Base-by-base conservation (phyloP, 2,888 invertebrate species). In the Thalpophila matura region DNA sequence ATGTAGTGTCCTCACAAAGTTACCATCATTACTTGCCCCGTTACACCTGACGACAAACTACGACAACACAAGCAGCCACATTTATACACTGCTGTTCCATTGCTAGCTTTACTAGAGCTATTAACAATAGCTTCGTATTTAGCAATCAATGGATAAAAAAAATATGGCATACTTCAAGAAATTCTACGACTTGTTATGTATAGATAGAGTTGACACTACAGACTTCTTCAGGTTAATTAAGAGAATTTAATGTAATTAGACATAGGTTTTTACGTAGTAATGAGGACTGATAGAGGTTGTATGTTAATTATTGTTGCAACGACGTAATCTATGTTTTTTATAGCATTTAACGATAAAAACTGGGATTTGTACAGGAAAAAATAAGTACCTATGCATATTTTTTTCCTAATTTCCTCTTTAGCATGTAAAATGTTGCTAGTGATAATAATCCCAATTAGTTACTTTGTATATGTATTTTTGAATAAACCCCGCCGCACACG, bases 161-260 rank as follows among this genome's bases (percentile, higher is more conserved):
- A 0, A 1, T 3, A 16, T 7, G 2, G 16, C 47, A 31, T 9
- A n/a, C 12, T 14, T 14, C 45, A 6, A 5, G 1, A 4, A 2
- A 20, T 2, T 46, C 4, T 7, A 1, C 20, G 14, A 49, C 26
- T 20, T 20, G 49, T 18, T 35, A 33, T 35, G 33, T 42, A 35
- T 31, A 20, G 29, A n/a, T n/a, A 53, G 49, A 37, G 49, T 63
- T 49, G 46, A 65, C 56, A 70, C 47, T 65, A 66, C 40, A 60
- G 37, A 62, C 53, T 63, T 70, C 70, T 67, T 56, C 20, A 54
- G 37, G 47, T 67, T 78, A 78, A 78, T 78, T 78, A 79, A 76
- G 71, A 61, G 71, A 68, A 65, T 71, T 71, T 74, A 56, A 37
- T 71, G 74, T 78, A 78, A 78, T 79, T 77, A 78, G 79, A 78